A percentile compares a stretch with the other conserved stretches of the same genome.
phyloP scores from a whole-genome alignment of 2,797 vertebrate genomes.

The Alfaro cultratus region DNA sequence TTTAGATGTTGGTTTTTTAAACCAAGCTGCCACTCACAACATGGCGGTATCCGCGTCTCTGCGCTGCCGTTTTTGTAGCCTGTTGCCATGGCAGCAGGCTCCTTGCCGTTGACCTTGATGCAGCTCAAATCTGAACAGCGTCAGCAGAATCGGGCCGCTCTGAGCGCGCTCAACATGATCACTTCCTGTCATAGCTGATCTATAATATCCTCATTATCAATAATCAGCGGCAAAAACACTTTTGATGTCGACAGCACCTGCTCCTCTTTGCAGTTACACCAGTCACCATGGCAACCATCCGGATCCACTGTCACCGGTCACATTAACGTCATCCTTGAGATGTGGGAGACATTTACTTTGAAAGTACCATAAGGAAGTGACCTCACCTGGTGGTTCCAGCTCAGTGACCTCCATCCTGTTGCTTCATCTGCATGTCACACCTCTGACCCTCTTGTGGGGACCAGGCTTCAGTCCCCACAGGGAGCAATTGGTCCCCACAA shows the following conservation, averaged over 20 bases:
- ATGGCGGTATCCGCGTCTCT: not conserved
- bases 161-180: not conserved
- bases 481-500: no score
- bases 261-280: not conserved
- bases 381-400: not conserved
- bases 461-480: no score
- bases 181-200: not conserved
- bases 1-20: no score
- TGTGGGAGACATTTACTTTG: not conserved
- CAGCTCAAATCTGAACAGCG: not conserved
- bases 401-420: constrained; percentile 31
- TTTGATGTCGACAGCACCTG: no score
- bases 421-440: constrained; percentile 28
- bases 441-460: not conserved
- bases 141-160: not conserved
- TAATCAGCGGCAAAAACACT: not conserved
- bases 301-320: no score
- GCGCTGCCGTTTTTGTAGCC: not conserved
- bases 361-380: not conserved
- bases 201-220: not conserved
- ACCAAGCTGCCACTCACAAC: not conserved
- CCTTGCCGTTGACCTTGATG: not conserved
- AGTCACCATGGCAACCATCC: not conserved
- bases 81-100: not conserved
- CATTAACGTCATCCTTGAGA: not conserved